Percentiles rank a stretch among this genome's conserved stretches.
Conservation (phyloP, 2,888 invertebrate genomes). For the Sphaerophoria rueppellii region DNA sequence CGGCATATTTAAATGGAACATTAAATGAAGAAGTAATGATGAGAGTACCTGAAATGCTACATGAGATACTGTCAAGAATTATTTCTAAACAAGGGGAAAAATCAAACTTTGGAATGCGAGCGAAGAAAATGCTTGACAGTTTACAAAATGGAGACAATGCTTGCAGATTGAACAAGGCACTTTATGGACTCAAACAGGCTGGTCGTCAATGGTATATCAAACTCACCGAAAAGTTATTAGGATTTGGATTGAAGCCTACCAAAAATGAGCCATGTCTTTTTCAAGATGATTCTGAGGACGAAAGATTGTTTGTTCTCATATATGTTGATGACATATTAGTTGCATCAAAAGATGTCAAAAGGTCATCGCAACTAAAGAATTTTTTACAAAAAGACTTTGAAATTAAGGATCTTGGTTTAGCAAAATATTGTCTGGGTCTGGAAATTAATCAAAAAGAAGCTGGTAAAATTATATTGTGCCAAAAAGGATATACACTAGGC, state of each 20-base stretch:
- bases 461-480: constrained; percentile 39
- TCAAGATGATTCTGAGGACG: constrained; percentile 17
- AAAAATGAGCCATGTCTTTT: constrained; percentile 60
- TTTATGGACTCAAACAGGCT: constrained; percentile 49
- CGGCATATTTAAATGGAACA: constrained; percentile 61
- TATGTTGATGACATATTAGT: constrained; percentile 58
- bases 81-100: constrained; percentile 25
- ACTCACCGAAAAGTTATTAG: constrained; percentile 39
- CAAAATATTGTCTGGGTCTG: constrained; percentile 63
- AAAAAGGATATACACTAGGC: constrained; percentile 45
- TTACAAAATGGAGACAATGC: constrained; percentile 37
- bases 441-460: constrained; percentile 45
- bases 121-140: constrained; percentile 32
- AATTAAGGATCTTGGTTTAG: constrained; percentile 31
- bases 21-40: too few relatives aligned
- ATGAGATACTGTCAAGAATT: constrained; percentile 49
- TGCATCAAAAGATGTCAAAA: constrained; percentile 40
- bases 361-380: constrained; percentile 24
- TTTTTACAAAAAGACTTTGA: background rate
- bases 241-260: constrained; percentile 46
- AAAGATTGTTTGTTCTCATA: constrained; percentile 37
- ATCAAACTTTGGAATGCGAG: constrained; percentile 20
- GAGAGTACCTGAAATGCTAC: constrained; percentile 51
- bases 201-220: constrained; percentile 51
- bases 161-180: constrained; percentile 51